These are phyloP conservation scores for Melanargia galathea DNA, from an alignment of 2,888 invertebrate species.

Conservation along the genomic window DNA sequence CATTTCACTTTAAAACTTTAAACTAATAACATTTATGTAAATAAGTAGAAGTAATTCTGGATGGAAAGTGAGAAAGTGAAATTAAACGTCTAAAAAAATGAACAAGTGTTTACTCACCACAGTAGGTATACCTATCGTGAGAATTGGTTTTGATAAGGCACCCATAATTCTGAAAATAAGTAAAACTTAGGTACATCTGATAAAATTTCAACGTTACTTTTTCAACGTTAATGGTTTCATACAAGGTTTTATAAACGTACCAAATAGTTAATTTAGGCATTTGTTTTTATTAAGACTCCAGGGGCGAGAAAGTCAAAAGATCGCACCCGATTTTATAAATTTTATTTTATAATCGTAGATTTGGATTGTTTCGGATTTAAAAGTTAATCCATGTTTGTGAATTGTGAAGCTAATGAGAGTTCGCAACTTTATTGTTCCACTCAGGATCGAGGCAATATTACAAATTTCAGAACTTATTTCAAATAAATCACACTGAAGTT, in stretches of 20 bases:
- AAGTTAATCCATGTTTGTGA: not conserved
- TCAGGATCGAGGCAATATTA: not conserved
- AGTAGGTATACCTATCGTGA: too few relatives aligned
- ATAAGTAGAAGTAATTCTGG: not conserved
- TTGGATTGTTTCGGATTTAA: not conserved
- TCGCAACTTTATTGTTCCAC: not conserved
- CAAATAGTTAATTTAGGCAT: too few relatives aligned
- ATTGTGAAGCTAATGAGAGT: not conserved
- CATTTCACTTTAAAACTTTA: not conserved
- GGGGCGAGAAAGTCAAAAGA: too few relatives aligned
- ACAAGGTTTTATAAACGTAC: not conserved
- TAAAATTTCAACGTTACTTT: too few relatives aligned
- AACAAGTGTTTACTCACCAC: too few relatives aligned
- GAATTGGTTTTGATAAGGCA: not conserved
- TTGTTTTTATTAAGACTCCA: too few relatives aligned
- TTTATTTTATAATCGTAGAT: not conserved
- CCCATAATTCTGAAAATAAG: not conserved
- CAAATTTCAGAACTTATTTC: not conserved
- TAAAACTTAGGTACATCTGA: not conserved
- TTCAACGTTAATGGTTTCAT: not conserved
- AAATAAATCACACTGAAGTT: conserved; percentile 7
- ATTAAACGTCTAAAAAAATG: not conserved
- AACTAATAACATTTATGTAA: not conserved
- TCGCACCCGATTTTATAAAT: too few relatives aligned
- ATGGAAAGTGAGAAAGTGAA: not conserved